A percentile compares a stretch with the other conserved stretches of the same genome.
Conservation (phyloP, 2,888 invertebrate species). For the Drosophila gaucha region DNA sequence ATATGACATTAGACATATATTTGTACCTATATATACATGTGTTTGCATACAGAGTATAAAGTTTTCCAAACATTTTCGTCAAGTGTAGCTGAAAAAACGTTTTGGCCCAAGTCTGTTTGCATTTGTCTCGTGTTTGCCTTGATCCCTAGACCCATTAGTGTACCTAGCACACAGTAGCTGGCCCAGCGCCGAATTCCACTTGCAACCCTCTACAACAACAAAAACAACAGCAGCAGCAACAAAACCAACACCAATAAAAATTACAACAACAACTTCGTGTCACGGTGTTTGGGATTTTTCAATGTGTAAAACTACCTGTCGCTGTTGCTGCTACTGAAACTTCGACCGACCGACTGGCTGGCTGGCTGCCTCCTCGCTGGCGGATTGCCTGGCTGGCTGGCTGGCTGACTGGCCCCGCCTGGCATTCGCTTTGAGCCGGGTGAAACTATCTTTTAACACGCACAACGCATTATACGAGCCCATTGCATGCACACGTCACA, state of each 20-base stretch:
- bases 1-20: no score
- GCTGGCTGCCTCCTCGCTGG: slow-evolving; percentile 20
- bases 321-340: slow-evolving; percentile 70
- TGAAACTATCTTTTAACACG: slow-evolving; percentile 81
- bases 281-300: slow-evolving; percentile 79
- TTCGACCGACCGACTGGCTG: slow-evolving; percentile 19
- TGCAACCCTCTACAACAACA: slow-evolving; percentile 29
- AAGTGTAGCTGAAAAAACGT: slow-evolving; percentile 39
- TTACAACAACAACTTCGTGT: slow-evolving; percentile 47
- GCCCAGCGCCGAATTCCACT: slow-evolving; percentile 38
- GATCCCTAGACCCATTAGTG: slow-evolving; percentile 80
- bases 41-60: not conserved
- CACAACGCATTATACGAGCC: slow-evolving; percentile 79
- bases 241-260: slow-evolving; percentile 31
- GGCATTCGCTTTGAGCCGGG: slow-evolving; percentile 68
- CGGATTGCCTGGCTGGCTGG: slow-evolving; percentile 32
- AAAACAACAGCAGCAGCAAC: slow-evolving; percentile 19
- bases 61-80: not conserved
- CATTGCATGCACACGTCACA: slow-evolving; percentile 74
- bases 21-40: not conserved
- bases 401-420: slow-evolving; percentile 39
- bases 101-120: slow-evolving; percentile 67
- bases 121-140: slow-evolving; percentile 74
- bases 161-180: slow-evolving; percentile 45
- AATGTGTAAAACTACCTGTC: slow-evolving; percentile 80